Base-by-base conservation (phyloP, 2,888 invertebrate genomes). In the Sphinx pinastri region DNA sequence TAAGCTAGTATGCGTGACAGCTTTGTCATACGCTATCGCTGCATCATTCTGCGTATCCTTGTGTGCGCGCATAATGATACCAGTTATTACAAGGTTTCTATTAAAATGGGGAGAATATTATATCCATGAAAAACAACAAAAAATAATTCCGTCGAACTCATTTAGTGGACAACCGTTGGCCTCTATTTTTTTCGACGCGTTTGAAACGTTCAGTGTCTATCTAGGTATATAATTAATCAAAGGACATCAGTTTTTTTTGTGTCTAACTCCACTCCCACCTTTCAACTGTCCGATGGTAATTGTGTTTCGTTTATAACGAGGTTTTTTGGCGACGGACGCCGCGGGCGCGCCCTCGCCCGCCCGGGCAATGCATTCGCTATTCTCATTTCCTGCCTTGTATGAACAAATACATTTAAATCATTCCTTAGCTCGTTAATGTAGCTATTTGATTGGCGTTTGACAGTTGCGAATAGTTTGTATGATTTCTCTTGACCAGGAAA, bases 281-380 rank as follows among this genome's bases (percentile, higher is more conserved):
- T 74, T 72, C 71, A 77, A 0, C 73, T 83, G 82, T 85, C 70
- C 85, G 63, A 72, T 75, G 80, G 84, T 90, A 92, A 93, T 93
- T 92, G 92, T 91, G 92, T 93, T 92, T 88, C 86, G 90, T 91
- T 49, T 89, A 88, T 92, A 92, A 93, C 92, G 93, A 93, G 93
- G 63, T 93, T 93, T 93, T 93, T 93, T 91, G 91, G 91, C 86
- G 85, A 57, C 57, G 10, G 54, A 45, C 57, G 55, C 57, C 68
- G 68, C 55, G 68, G 55, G 57, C 68, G 55, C 38, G 55, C 47
- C 54, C 57, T 47, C 12, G 10, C 68, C 57, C 57, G 47, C 68
- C 57, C 57, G 57, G 47, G 45, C 55, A 55, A 57, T 68, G 55
- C 68, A 68, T 68, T 68, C 47, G 63, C 63, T 68, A 68, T 68